These are phyloP conservation scores for Volucella inflata DNA, from an alignment of 2,888 invertebrate species.

Conservation along the genomic window DNA sequence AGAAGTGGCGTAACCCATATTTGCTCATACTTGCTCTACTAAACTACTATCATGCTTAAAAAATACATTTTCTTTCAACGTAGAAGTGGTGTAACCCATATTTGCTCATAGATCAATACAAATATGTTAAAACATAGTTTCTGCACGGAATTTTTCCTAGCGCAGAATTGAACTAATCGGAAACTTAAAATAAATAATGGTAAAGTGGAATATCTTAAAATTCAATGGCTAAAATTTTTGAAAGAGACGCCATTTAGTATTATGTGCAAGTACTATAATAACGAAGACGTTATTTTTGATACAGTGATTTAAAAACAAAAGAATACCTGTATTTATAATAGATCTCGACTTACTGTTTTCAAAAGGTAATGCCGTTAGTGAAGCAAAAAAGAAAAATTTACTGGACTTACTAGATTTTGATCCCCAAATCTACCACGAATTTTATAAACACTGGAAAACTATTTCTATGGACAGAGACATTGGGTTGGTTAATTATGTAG, in stretches of 20 bases:
- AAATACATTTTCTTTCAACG: too few species aligned
- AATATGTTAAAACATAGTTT: too few species aligned
- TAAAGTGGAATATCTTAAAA: background rate
- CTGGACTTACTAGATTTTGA: constrained; percentile 11
- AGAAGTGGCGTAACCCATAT: too few species aligned
- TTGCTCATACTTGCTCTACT: too few species aligned
- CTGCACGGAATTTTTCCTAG: too few species aligned
- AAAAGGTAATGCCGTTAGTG: constrained; percentile 6
- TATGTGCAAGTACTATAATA: background rate
- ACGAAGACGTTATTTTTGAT: constrained; percentile 12
- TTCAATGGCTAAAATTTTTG: constrained; percentile 14
- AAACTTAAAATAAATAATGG: too few species aligned
- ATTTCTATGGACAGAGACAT: constrained; percentile 14
- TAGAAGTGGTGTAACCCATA: too few species aligned
- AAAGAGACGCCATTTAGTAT: constrained; percentile 7
- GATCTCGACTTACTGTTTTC: constrained; percentile 4
- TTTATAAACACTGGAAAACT: constrained; percentile 8
- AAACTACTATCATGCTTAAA: too few species aligned
- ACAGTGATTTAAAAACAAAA: constrained; percentile 5
- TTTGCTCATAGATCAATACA: too few species aligned
- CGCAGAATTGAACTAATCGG: too few species aligned
- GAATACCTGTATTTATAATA: constrained; percentile 1
- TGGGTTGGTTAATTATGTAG: constrained; percentile 10
- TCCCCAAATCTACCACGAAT: constrained; percentile 12
- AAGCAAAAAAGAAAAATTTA: constrained; percentile 28